Evolutionary conservation across 1,140 invertebrate species (phyloP).

Genomic region (Papilio dardanus): DNA sequence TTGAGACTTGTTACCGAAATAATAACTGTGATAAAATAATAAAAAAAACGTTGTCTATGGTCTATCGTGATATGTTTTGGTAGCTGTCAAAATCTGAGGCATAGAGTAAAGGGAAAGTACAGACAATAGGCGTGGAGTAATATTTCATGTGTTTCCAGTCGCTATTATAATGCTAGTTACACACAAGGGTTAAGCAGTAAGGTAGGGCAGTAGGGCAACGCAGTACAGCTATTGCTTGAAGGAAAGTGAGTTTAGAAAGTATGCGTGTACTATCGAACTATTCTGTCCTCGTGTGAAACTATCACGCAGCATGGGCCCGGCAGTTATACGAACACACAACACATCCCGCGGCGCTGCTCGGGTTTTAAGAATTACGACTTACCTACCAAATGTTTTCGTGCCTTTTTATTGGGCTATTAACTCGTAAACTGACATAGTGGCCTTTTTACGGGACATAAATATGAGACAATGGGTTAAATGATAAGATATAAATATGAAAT

Average conservation of each 20-base stretch:
- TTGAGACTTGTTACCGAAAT: not conserved
- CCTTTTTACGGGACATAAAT: slow-evolving; percentile 24
- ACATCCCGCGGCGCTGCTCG: slow-evolving; percentile 30
- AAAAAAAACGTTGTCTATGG: not conserved
- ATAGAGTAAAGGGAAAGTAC: slow-evolving; percentile 24
- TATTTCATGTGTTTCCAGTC: slow-evolving; percentile 24
- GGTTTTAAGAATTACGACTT: slow-evolving; percentile 29
- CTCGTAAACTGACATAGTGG: slow-evolving; percentile 24
- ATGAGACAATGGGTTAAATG: slow-evolving; percentile 3
- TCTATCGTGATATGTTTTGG: not conserved
- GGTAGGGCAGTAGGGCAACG: not conserved
- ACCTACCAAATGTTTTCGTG: slow-evolving; percentile 12
- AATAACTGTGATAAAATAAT: not conserved
- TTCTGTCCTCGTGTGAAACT: not conserved
- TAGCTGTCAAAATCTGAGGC: slow-evolving; percentile 22
- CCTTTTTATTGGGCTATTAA: slow-evolving; percentile 24
- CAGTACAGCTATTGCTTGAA: not conserved
- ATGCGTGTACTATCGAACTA: not conserved
- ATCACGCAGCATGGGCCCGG: slow-evolving; percentile 5
- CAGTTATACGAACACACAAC: slow-evolving; percentile 24
- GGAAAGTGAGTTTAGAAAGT: too few species aligned
- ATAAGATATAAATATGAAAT: slow-evolving; percentile 6
- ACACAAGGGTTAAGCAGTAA: not conserved
- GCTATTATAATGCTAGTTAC: slow-evolving; percentile 10
- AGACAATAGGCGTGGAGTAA: slow-evolving; percentile 26